Evolutionary conservation across 2,888 invertebrate species (phyloP).

Genomic region (Hemaris fuciformis): DNA sequence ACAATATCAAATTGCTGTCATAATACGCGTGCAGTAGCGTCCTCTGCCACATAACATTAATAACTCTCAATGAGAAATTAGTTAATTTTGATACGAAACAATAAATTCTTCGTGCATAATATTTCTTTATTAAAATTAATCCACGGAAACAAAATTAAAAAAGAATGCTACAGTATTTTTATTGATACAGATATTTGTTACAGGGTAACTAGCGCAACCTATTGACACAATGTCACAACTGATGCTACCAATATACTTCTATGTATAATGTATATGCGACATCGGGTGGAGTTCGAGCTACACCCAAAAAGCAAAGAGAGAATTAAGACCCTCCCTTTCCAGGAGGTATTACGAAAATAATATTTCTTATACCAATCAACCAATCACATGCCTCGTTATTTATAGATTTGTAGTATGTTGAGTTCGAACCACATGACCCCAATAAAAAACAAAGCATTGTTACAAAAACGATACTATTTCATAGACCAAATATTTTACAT

Average conservation of each 20-base stretch:
- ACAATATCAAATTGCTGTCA: slow-evolving; percentile 31
- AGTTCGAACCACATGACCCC: background rate
- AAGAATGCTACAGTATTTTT: no score
- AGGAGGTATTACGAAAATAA: slow-evolving; percentile 29
- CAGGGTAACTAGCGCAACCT: slow-evolving; percentile 26
- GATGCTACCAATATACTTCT: background rate
- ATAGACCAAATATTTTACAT: background rate
- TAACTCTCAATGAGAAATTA: background rate
- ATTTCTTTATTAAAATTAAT: no score
- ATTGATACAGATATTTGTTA: background rate
- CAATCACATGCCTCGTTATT: slow-evolving; percentile 37
- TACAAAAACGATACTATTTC: background rate
- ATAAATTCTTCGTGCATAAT: background rate
- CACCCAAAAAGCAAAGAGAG: background rate
- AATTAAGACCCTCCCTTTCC: slow-evolving; percentile 5
- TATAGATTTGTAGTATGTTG: slow-evolving; percentile 28
- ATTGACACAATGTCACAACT: slow-evolving; percentile 12
- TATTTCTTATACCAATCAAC: slow-evolving; percentile 28
- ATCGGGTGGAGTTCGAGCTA: background rate
- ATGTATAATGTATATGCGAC: background rate
- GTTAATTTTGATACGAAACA: background rate
- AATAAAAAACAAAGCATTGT: slow-evolving; percentile 26
- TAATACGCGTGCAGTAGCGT: slow-evolving; percentile 21
- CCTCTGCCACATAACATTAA: slow-evolving; percentile 25
- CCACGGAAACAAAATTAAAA: no score